Conservation (phyloP, 2,113 vertebrate genomes). For the Trichomycterus rosablanca region DNA sequence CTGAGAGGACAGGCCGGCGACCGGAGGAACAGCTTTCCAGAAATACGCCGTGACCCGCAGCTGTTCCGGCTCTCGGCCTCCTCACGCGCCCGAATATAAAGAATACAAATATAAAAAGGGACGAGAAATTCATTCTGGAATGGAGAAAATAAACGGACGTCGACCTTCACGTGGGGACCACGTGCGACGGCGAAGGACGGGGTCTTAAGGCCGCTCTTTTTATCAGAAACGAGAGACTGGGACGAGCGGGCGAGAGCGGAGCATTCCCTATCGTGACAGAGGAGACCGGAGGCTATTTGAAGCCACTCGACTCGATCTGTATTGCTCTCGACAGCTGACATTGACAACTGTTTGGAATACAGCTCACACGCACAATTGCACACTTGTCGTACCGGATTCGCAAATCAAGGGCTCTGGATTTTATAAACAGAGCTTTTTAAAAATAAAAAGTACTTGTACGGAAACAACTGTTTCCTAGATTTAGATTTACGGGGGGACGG, state of each 20-base stretch:
- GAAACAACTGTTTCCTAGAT: no score
- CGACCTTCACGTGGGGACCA: slow-evolving; percentile 29
- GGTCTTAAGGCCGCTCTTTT: slow-evolving; percentile 21
- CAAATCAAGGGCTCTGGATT: no score
- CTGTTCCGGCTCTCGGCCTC: slow-evolving; percentile 24
- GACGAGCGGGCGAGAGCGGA: slow-evolving; percentile 31
- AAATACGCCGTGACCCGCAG: slow-evolving; percentile 36
- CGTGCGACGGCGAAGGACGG: slow-evolving; percentile 4
- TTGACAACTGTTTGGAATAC: slow-evolving; percentile 83
- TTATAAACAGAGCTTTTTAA: no score
- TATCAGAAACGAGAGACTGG: slow-evolving; percentile 32
- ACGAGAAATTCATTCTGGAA: slow-evolving; percentile 22
- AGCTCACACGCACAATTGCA: slow-evolving; percentile 49
- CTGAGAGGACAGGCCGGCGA: slow-evolving; percentile 30
- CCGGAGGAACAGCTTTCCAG: slow-evolving; percentile 33
- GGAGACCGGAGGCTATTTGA: slow-evolving; percentile 74
- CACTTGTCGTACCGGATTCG: neutral
- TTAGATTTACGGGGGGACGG: no score
- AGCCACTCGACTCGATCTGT: slow-evolving; percentile 77
- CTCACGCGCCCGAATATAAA: slow-evolving; percentile 23
- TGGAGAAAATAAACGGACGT: slow-evolving; percentile 6
- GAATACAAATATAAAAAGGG: slow-evolving; percentile 33
- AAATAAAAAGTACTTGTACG: no score
- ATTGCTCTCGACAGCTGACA: slow-evolving; percentile 83
- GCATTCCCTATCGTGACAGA: slow-evolving; percentile 59